phyloP scores from a whole-genome alignment of 2,888 invertebrate species.

The Seira ritae region DNA sequence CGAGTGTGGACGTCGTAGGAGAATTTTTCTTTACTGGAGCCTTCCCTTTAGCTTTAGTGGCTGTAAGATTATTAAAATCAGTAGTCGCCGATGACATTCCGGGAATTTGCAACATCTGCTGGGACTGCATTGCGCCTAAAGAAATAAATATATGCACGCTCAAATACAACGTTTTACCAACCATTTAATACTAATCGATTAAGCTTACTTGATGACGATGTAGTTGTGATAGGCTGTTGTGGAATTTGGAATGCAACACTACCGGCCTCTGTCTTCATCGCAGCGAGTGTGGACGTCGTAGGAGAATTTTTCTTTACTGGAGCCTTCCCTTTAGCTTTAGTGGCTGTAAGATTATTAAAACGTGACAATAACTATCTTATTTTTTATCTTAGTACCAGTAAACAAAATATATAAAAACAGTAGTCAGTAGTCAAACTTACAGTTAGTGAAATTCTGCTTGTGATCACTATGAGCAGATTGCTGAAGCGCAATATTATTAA shows the following conservation, averaged over 20 bases:
- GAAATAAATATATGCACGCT: too few species aligned
- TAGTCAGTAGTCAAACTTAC: too few species aligned
- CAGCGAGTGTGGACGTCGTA: slow-evolving; percentile 21
- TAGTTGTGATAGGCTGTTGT: slow-evolving; percentile 16
- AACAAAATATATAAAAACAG: too few species aligned
- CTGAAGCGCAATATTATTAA: slow-evolving; percentile 19
- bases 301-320: slow-evolving; percentile 2
- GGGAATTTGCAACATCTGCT: too few species aligned
- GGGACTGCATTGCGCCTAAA: too few species aligned
- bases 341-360: background rate
- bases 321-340: slow-evolving; percentile 36
- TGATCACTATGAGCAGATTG: slow-evolving; percentile 1
- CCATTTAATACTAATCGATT: too few species aligned
- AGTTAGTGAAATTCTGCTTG: too few species aligned
- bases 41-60: slow-evolving; percentile 38
- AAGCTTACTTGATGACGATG: background rate
- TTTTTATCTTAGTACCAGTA: background rate
- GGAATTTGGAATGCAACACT: slow-evolving; percentile 15
- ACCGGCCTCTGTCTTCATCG: slow-evolving; percentile 38
- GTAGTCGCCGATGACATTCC: too few species aligned
- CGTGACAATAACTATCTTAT: background rate
- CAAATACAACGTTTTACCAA: too few species aligned
- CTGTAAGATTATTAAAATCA: background rate
- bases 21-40: slow-evolving; percentile 13
- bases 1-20: background rate